Conservation (phyloP, 2,888 invertebrate species). For the Myathropa florea region DNA sequence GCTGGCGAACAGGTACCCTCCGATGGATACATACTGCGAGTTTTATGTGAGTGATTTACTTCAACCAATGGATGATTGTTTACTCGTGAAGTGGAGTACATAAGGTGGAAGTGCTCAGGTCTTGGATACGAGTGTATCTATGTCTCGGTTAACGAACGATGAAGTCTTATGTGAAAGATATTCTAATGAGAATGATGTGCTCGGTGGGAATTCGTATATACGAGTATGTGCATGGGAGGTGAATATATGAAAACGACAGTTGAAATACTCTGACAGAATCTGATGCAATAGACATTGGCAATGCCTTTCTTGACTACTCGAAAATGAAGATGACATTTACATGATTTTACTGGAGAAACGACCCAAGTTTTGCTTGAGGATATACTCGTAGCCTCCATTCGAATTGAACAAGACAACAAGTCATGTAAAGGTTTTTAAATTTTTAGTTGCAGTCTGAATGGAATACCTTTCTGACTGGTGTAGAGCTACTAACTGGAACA, state of each 20-base stretch:
- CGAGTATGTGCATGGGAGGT: background rate
- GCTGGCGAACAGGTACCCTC: conserved; percentile 51
- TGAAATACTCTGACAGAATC: too few relatives aligned
- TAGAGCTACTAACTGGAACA: too few relatives aligned
- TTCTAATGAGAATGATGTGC: background rate
- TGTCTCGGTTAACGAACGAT: background rate
- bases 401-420: too few relatives aligned
- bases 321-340: too few relatives aligned
- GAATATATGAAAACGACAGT: background rate
- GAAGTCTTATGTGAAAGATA: background rate
- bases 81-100: conserved; percentile 13
- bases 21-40: conserved; percentile 7
- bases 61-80: conserved; percentile 55
- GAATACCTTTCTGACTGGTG: too few relatives aligned
- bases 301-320: too few relatives aligned
- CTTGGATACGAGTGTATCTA: background rate
- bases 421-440: too few relatives aligned
- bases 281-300: too few relatives aligned
- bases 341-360: too few relatives aligned
- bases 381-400: too few relatives aligned
- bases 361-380: too few relatives aligned
- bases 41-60: conserved; percentile 22
- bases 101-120: conserved; percentile 9
- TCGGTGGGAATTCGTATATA: background rate
- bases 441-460: too few relatives aligned